Evolutionary conservation across 2,888 invertebrate genomes (phyloP).

Genomic region (Malacosoma neustria): DNA sequence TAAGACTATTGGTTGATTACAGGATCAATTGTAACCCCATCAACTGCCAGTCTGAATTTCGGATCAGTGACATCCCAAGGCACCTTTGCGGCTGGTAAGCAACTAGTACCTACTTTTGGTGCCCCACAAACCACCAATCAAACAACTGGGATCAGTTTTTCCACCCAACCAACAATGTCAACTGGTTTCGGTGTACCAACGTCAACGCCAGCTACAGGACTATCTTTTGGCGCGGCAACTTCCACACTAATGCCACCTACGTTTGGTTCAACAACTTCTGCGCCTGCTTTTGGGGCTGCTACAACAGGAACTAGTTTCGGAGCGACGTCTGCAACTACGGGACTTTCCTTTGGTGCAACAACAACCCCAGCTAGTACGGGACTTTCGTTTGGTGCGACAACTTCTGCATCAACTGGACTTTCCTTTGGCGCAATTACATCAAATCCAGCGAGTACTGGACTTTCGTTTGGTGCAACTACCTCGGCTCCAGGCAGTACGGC

Average conservation of each 20-base stretch:
- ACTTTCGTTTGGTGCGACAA: not conserved
- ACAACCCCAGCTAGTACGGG: no score
- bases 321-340: constrained; percentile 5
- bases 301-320: constrained; percentile 9
- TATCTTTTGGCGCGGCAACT: no score
- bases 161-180: constrained; percentile 9
- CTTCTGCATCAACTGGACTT: not conserved
- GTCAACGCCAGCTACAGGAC: no score
- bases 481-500: not conserved
- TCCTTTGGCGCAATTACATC: constrained; percentile 7
- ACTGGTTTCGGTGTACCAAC: no score
- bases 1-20: no score
- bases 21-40: no score
- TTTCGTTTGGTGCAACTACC: constrained; percentile 6
- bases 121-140: not conserved
- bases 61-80: not conserved
- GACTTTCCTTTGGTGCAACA: constrained; percentile 11
- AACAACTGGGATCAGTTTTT: constrained; percentile 16
- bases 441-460: constrained; percentile 10
- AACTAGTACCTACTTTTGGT: not conserved
- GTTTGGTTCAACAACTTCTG: no score
- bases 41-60: no score
- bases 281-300: no score
- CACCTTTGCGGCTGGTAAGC: constrained; percentile 3
- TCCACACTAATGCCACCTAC: no score